These are phyloP conservation scores for Phyllotis vaccarum DNA, from an alignment of 2,797 vertebrate genomes.

Conservation along the genomic window DNA sequence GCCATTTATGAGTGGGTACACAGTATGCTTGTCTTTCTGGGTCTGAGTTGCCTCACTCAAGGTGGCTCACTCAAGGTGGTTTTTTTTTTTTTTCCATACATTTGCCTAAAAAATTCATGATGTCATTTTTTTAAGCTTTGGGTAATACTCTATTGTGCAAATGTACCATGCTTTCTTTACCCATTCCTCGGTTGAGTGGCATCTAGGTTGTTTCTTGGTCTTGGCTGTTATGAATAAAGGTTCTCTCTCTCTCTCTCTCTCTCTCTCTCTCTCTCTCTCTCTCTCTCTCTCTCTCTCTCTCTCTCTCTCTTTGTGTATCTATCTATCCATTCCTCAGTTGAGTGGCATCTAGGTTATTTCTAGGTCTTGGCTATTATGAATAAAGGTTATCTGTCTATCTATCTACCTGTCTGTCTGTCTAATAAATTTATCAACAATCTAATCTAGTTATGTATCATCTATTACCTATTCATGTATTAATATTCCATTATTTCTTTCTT, in stretches of 20 bases:
- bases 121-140: background rate
- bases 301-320: background rate
- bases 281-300: background rate
- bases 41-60: background rate
- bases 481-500: background rate
- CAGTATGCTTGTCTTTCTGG: background rate
- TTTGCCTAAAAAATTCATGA: background rate
- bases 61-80: background rate
- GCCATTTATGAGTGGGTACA: background rate
- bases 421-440: background rate
- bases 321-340: background rate
- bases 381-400: background rate
- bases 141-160: background rate
- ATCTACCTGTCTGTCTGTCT: background rate
- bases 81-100: background rate
- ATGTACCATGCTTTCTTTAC: background rate
- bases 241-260: no score
- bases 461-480: background rate
- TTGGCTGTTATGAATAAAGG: background rate
- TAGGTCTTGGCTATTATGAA: background rate
- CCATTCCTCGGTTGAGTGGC: background rate
- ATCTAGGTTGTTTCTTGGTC: background rate
- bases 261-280: background rate
- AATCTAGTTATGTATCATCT: background rate
- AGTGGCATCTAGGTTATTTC: background rate